A percentile compares a stretch with the other conserved stretches of the same genome.
Conservation (phyloP, 1,140 invertebrate genomes). For the Eumeta japonica region DNA sequence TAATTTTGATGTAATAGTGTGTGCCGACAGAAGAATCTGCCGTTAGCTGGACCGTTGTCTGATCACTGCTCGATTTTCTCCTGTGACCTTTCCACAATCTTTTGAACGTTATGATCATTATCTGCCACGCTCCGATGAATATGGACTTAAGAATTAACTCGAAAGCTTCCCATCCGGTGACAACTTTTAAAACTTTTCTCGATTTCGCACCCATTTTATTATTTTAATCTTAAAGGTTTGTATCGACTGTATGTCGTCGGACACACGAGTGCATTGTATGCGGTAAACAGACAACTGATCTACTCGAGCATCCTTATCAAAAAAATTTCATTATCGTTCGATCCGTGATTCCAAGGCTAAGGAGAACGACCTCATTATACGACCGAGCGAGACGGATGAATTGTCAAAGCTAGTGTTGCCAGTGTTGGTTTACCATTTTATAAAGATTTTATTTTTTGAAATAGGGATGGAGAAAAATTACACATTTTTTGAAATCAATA, state of each 20-base stretch:
- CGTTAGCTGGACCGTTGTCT: constrained; percentile 32
- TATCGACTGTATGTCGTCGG: constrained; percentile 1
- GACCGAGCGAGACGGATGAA: too few species aligned
- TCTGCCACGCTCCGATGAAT: constrained; percentile 37
- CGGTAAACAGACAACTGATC: too few species aligned
- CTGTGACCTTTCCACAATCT: constrained; percentile 44
- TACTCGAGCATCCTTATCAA: too few species aligned
- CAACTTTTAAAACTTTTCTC: constrained; percentile 28
- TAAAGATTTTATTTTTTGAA: too few species aligned
- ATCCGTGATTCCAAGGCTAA: too few species aligned
- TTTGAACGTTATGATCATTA: constrained; percentile 30
- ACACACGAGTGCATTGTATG: too few species aligned
- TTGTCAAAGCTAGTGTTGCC: too few species aligned
- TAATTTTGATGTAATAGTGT: constrained; percentile 47
- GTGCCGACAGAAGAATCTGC: constrained; percentile 41
- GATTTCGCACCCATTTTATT: constrained; percentile 30
- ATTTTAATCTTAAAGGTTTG: constrained; percentile 14
- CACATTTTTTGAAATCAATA: too few species aligned
- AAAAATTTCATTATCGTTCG: too few species aligned
- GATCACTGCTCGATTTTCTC: constrained; percentile 26
- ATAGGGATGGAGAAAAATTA: too few species aligned
- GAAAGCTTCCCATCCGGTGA: constrained; percentile 38
- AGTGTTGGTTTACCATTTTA: too few species aligned
- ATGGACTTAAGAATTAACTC: constrained; percentile 33
- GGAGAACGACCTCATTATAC: too few species aligned